Conservation (phyloP, 2,113 vertebrate genomes). For the Nyctereutes procyonoides region DNA sequence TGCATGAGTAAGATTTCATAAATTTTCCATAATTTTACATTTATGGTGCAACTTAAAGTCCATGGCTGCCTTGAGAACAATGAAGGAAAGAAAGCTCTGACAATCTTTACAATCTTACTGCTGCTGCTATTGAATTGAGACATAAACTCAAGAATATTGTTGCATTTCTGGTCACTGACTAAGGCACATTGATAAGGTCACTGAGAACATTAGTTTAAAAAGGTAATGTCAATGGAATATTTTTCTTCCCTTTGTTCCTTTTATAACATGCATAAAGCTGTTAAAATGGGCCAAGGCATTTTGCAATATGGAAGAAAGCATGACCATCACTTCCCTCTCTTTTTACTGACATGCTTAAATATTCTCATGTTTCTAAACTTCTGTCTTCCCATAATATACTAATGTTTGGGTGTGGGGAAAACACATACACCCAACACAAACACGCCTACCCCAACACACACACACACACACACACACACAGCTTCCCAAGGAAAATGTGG, state of each 20-base stretch:
- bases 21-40: too few species aligned
- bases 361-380: neutral
- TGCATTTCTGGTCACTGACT: neutral
- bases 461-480: neutral
- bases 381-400: neutral
- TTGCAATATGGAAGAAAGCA: neutral
- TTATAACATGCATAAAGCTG: neutral
- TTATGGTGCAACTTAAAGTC: neutral
- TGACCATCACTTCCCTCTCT: neutral
- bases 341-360: neutral
- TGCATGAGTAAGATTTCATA: neutral
- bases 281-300: neutral
- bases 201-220: neutral
- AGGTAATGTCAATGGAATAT: neutral
- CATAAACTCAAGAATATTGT: neutral
- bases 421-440: neutral
- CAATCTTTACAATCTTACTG: neutral
- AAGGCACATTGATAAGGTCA: neutral
- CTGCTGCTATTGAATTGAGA: neutral
- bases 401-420: neutral
- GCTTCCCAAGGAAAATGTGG: neutral
- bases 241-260: neutral
- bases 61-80: neutral
- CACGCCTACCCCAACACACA: rapidly evolving
- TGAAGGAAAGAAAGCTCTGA: neutral